Evolutionary conservation across 2,797 vertebrate genomes (phyloP).

Genomic region (Gila robusta): DNA sequence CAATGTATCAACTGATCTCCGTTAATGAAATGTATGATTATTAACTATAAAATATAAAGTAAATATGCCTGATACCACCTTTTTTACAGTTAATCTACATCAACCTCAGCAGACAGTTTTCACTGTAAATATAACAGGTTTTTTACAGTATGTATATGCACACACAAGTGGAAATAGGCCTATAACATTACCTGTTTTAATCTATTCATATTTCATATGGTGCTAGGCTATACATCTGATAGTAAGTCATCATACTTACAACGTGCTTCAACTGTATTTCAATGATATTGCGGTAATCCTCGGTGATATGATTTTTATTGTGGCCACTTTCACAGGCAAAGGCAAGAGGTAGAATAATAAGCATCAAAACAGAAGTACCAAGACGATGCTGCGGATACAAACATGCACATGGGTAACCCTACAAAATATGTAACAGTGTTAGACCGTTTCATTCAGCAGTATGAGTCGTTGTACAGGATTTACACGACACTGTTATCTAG

Average conservation of each 20-base stretch:
- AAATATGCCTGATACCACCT: not conserved
- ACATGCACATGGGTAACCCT: not conserved
- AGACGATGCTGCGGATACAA: constrained; percentile 75
- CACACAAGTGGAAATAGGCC: not conserved
- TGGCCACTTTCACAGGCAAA: constrained; percentile 68
- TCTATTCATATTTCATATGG: not conserved
- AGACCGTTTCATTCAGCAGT: not conserved
- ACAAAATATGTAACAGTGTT: not conserved
- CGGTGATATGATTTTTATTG: constrained; percentile 28
- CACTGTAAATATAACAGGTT: not conserved
- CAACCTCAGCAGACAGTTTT: not conserved
- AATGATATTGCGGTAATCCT: constrained; percentile 61
- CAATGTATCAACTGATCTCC: not conserved
- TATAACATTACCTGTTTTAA: not conserved
- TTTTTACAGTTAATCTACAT: not conserved
- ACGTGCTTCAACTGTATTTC: constrained; percentile 39
- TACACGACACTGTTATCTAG: not conserved
- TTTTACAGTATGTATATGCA: not conserved
- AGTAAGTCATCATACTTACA: constrained; percentile 56
- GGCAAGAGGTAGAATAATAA: constrained; percentile 76
- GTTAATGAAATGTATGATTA: not conserved
- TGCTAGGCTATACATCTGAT: not conserved
- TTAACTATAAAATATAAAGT: not conserved
- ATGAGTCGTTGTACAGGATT: not conserved
- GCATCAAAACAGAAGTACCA: constrained; percentile 73